Evolutionary conservation across 2,113 vertebrate species (phyloP).

Genomic region (Melozone crissalis): DNA sequence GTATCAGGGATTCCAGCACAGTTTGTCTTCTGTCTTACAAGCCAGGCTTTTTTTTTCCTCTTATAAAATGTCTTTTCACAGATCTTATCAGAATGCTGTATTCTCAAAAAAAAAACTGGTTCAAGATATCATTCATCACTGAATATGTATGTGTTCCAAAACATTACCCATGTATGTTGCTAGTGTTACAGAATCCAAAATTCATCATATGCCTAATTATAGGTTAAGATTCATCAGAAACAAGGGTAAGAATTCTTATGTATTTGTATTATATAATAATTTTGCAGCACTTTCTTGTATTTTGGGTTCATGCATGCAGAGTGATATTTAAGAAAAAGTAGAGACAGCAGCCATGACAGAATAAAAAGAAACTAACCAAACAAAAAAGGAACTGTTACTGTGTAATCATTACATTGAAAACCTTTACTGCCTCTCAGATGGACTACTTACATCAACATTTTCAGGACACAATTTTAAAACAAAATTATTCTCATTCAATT

Average conservation of each 20-base stretch:
- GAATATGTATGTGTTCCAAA: not conserved
- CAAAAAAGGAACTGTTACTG: not conserved
- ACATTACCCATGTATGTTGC: not conserved
- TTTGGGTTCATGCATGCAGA: not conserved
- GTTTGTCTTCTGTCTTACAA: not conserved
- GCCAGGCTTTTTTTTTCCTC: fast-evolving
- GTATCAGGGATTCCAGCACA: not conserved
- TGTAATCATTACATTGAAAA: not conserved
- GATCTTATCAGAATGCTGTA: not conserved
- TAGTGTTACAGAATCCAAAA: not conserved
- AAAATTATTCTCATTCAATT: not conserved
- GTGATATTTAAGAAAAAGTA: not conserved
- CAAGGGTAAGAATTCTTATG: not conserved
- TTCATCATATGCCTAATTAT: not conserved
- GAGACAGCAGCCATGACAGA: not conserved
- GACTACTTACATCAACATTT: not conserved
- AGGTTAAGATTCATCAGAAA: not conserved
- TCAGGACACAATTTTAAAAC: not conserved
- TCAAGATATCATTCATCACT: not conserved
- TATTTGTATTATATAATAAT: not conserved
- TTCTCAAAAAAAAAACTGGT: not conserved
- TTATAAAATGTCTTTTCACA: not conserved
- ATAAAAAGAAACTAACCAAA: not conserved
- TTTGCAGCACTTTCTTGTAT: not conserved
- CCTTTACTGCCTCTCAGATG: not conserved